Percentiles rank a stretch among this genome's conserved stretches.
phyloP scores from a whole-genome alignment of 2,797 vertebrate species.

The Esox lucius region DNA sequence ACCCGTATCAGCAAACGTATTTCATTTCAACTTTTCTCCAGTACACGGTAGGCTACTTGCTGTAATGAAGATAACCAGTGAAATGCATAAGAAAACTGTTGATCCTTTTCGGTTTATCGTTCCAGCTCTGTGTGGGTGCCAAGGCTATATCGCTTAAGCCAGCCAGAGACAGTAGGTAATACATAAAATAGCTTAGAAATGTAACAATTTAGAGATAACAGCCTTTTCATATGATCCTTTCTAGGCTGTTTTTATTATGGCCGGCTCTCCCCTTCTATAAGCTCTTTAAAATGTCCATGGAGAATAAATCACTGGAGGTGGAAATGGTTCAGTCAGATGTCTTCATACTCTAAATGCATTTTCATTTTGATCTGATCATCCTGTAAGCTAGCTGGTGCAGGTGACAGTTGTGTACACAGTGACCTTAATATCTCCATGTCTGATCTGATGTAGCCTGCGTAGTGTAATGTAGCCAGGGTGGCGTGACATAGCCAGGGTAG shows the following conservation, averaged over 20 bases:
- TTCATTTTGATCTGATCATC: background rate
- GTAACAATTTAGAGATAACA: slow-evolving; percentile 47
- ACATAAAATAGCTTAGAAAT: background rate
- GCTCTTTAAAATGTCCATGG: slow-evolving; percentile 53
- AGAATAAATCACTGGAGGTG: slow-evolving; percentile 17
- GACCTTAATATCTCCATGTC: slow-evolving; percentile 1
- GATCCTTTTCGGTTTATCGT: no score
- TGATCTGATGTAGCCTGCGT: background rate
- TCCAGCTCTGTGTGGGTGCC: background rate
- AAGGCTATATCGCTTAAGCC: slow-evolving; percentile 10
- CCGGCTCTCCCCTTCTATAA: slow-evolving; percentile 51
- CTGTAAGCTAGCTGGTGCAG: background rate
- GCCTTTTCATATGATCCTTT: slow-evolving; percentile 27
- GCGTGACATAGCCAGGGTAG: no score
- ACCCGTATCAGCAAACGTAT: background rate
- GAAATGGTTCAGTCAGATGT: background rate
- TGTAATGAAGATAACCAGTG: no score
- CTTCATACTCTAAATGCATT: slow-evolving; percentile 1
- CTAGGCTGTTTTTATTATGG: slow-evolving; percentile 47
- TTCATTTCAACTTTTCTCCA: no score
- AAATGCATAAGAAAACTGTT: no score
- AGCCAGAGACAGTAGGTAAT: slow-evolving; percentile 14
- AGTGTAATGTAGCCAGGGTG: no score
- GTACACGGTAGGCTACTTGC: no score
- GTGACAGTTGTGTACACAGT: background rate